Evolutionary conservation across 2,113 vertebrate species (phyloP).

Genomic region (Thamnaconus septentrionalis): DNA sequence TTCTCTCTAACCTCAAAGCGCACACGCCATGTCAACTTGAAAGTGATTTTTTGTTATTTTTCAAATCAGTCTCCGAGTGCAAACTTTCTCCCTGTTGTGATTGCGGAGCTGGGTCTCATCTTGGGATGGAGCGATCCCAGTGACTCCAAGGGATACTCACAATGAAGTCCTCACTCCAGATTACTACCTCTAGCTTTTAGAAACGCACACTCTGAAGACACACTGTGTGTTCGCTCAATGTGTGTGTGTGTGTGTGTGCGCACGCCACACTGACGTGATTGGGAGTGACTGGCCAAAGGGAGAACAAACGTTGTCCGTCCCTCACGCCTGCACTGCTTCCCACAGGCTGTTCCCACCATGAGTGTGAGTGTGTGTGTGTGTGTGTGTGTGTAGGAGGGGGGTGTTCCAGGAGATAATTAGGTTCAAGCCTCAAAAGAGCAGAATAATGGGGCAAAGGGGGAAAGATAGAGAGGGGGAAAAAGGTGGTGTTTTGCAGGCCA

Average conservation of each 20-base stretch:
- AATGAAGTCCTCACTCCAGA: too few relatives aligned
- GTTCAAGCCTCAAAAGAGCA: slow-evolving; percentile 57
- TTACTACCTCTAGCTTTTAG: too few relatives aligned
- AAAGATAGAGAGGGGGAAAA: slow-evolving; percentile 26
- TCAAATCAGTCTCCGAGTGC: too few relatives aligned
- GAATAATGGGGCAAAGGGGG: slow-evolving; percentile 44
- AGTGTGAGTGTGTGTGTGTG: neutral
- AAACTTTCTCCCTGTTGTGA: too few relatives aligned
- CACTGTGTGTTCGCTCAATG: neutral
- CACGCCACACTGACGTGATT: slow-evolving; percentile 53
- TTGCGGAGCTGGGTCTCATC: too few relatives aligned
- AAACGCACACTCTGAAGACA: too few relatives aligned
- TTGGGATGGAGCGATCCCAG: too few relatives aligned
- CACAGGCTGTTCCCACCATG: slow-evolving; percentile 56
- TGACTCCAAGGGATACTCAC: too few relatives aligned
- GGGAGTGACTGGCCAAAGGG: slow-evolving; percentile 52
- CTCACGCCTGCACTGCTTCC: slow-evolving; percentile 61
- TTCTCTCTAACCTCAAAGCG: too few relatives aligned
- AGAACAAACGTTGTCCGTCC: slow-evolving; percentile 61
- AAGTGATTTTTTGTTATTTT: too few relatives aligned
- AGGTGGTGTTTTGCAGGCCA: slow-evolving; percentile 28
- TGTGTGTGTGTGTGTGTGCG: slow-evolving; percentile 21
- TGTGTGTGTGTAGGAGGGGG: slow-evolving; percentile 6
- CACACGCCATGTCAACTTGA: too few relatives aligned
- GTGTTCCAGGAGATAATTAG: slow-evolving; percentile 61